These are phyloP conservation scores for Limnephilus lunatus DNA, from an alignment of 2,888 invertebrate species.

Conservation along the genomic window DNA sequence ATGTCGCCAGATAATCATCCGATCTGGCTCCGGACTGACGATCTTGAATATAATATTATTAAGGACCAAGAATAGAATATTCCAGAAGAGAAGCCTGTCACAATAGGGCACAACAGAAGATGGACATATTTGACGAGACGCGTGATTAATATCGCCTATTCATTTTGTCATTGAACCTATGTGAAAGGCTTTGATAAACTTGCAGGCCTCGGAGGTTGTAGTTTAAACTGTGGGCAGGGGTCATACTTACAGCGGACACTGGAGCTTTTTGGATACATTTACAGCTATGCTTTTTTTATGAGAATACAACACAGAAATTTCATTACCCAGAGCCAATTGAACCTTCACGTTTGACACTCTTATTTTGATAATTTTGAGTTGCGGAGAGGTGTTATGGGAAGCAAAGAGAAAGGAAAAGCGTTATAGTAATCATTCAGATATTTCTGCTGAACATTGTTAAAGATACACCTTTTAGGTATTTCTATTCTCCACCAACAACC, in stretches of 20 bases:
- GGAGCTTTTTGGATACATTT: background rate
- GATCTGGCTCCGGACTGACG: slow-evolving; percentile 1
- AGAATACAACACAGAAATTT: no score
- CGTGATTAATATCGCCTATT: slow-evolving; percentile 51
- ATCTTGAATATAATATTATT: background rate
- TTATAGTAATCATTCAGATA: no score
- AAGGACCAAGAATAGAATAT: background rate
- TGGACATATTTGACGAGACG: slow-evolving; percentile 49
- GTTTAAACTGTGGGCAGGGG: background rate
- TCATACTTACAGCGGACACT: background rate
- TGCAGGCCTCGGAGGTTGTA: background rate
- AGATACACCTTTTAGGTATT: no score
- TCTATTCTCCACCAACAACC: no score
- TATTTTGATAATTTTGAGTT: no score
- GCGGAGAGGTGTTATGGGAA: no score
- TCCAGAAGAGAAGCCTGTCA: slow-evolving; percentile 19
- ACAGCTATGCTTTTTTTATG: no score
- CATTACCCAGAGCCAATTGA: no score
- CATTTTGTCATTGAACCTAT: slow-evolving; percentile 53
- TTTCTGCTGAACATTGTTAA: no score
- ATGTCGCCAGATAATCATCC: slow-evolving; percentile 31
- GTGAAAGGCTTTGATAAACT: slow-evolving; percentile 39
- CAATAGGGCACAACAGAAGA: slow-evolving; percentile 33
- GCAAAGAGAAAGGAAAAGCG: no score
- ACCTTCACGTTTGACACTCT: no score